Base-by-base conservation (phyloP, 1,140 invertebrate species). In the Nasonia giraulti region DNA sequence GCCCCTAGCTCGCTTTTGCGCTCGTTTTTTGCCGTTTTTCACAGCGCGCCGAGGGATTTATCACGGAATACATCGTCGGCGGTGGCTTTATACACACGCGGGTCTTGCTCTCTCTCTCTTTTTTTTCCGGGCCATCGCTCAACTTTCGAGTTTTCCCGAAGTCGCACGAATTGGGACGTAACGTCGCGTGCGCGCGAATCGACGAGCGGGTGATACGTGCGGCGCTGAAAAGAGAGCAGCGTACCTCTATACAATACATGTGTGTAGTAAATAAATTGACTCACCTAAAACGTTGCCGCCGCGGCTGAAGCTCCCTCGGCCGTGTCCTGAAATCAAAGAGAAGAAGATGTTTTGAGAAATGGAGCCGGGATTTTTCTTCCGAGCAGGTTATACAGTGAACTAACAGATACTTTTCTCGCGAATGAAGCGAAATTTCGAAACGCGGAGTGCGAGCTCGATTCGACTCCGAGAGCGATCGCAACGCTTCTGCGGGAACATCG, bases 91-190 rank as follows among this genome's bases (percentile, higher is more conserved):
- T 55, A 20, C 17, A 62, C 55, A 62, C 17, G 20, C 14, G 50
- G 27, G 27, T 62, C 55, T 62, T n/a, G 17, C 40, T 44, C 40
- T 44, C 40, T 44, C 40, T 40, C 37, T 40, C 37, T 40, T 8
- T 44, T 27, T 27, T 0, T 27, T 0, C 27, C 27, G 27, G 8
- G 40, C 40, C 44, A 78, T 83, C 82, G 82, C 62, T 83, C 82
- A 83, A 78, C 75, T 77, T 83, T 83, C 75, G 47, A 76, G 33
- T 40, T 76, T 23, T 44, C 81, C 10, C 31, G 75, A 50, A 55
- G 11, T 8, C 44, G 27, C 27, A 11, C 20, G 37, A 44, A 44
- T 31, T 81, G 68, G 37, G 14, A 73, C 27, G 33, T 11, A 50
- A n/a, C 66, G n/a, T 31, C n/a, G 11, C 20, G 10, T 71, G n/a